phyloP scores from a whole-genome alignment of 2,797 vertebrate species.

The Sphenopsis melanotis region DNA sequence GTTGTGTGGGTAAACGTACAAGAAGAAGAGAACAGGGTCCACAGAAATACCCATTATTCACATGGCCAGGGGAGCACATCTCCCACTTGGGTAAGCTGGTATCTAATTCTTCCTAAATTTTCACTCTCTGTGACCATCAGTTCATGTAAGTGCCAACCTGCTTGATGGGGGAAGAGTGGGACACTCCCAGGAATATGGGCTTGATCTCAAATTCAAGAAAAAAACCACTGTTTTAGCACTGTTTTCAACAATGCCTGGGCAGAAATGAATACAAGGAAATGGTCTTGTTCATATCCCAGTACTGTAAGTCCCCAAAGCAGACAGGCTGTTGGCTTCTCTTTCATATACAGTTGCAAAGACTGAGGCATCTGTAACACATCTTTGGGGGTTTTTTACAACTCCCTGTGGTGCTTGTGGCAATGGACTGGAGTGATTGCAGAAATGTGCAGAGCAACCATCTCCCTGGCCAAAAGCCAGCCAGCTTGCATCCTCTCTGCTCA shows the following conservation, averaged over 20 bases:
- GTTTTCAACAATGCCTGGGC: background rate
- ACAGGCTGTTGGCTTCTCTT: background rate
- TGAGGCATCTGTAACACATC: background rate
- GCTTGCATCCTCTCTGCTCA: rapidly evolving
- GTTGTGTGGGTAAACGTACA: background rate
- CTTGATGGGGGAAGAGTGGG: background rate
- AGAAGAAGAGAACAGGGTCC: background rate
- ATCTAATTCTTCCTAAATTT: background rate
- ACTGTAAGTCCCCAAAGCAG: background rate
- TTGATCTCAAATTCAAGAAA: background rate
- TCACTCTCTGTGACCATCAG: background rate
- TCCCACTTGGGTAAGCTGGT: background rate
- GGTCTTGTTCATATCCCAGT: background rate
- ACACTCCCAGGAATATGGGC: background rate
- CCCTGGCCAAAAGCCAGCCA: background rate
- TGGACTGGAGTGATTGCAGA: background rate
- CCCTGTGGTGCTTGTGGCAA: background rate
- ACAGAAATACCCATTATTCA: background rate
- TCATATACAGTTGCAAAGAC: background rate
- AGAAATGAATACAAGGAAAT: background rate
- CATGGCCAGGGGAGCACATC: rapidly evolving
- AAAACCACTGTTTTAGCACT: background rate
- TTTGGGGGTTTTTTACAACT: background rate
- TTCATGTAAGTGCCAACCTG: rapidly evolving
- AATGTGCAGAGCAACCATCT: background rate